Conservation (phyloP, 2,888 invertebrate genomes). For the Poecilus cupreus region DNA sequence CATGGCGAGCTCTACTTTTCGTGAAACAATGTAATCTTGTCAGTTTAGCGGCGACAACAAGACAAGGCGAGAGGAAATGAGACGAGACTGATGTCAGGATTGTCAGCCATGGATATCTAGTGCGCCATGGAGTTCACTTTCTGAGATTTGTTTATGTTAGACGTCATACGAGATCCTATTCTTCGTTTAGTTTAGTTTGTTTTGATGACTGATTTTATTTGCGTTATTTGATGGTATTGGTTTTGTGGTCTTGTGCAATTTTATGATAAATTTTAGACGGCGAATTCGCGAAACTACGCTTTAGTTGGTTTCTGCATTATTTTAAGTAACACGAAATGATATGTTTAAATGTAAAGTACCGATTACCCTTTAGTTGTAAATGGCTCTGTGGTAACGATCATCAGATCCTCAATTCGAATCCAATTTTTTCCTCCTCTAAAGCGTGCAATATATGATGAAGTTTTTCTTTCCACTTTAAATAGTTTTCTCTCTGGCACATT, state of each 20-base stretch:
- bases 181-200: conserved; percentile 6
- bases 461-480: no score
- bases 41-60: background rate
- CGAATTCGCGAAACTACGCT: background rate
- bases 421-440: no score
- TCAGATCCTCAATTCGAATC: no score
- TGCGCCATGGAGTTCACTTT: background rate
- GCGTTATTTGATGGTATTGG: background rate
- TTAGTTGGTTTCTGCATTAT: no score
- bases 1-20: background rate
- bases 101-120: background rate
- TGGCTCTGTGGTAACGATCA: no score
- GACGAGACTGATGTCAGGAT: background rate
- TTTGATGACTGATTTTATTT: background rate
- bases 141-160: conserved; percentile 21
- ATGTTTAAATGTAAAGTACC: no score
- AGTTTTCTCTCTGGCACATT: no score
- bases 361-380: no score
- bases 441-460: no score
- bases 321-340: no score
- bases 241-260: background rate
- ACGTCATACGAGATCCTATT: conserved; percentile 17
- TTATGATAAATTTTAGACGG: background rate
- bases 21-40: background rate
- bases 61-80: background rate